Conservation (phyloP, 2,888 invertebrate genomes). For the Amblyjoppa proteus region DNA sequence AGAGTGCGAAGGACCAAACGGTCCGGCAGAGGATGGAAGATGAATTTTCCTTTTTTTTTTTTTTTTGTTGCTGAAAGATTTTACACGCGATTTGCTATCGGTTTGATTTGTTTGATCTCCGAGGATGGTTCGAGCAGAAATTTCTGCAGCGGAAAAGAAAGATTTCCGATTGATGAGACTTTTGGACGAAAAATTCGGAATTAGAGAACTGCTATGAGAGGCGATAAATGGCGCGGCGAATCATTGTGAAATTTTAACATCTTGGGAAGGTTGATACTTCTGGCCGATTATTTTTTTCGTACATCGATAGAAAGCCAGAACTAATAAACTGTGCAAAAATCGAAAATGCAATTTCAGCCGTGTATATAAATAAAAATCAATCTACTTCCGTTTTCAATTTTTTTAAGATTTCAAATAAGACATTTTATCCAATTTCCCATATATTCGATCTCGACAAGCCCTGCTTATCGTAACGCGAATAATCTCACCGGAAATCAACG, state of each 20-base stretch:
- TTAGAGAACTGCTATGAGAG: neutral
- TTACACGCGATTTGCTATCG: conserved; percentile 30
- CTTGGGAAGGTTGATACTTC: no score
- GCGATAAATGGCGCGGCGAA: no score
- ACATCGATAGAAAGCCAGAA: no score
- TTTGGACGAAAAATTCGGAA: neutral
- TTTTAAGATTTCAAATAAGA: neutral
- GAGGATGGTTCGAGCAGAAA: neutral
- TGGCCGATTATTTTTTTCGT: no score
- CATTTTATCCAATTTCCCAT: neutral
- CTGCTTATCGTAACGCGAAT: neutral
- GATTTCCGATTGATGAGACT: neutral
- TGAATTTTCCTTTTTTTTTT: neutral
- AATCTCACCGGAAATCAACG: neutral
- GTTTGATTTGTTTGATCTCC: neutral
- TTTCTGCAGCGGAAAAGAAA: neutral
- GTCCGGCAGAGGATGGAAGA: neutral
- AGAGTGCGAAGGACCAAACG: neutral
- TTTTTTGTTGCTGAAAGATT: neutral
- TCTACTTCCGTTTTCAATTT: neutral
- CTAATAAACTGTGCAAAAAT: no score
- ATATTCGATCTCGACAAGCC: neutral
- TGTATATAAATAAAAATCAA: neutral
- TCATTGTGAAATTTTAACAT: neutral
- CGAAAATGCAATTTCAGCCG: no score